A percentile compares a stretch with the other conserved stretches of the same genome.
Evolutionary conservation across 2,797 vertebrate genomes (phyloP).

Genomic region (Falco biarmicus): DNA sequence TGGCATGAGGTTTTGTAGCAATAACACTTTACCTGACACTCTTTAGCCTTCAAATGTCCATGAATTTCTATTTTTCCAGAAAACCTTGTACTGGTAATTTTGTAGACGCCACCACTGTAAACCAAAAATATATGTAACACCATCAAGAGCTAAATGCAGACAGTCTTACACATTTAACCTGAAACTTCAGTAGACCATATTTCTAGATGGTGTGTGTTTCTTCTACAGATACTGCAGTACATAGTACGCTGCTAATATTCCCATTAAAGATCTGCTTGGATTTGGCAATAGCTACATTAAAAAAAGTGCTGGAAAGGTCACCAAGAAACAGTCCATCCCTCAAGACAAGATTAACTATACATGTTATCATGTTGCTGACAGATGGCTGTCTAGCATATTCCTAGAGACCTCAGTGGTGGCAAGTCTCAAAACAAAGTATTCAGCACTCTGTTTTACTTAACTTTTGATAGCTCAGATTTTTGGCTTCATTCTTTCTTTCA

Average conservation of each 20-base stretch:
- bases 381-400: slow-evolving; percentile 8
- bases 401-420: neutral
- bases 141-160: neutral
- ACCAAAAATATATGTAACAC: neutral
- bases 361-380: neutral
- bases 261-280: neutral
- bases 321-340: neutral
- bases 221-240: neutral
- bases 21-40: neutral
- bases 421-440: slow-evolving; percentile 9
- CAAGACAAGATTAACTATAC: slow-evolving; percentile 10
- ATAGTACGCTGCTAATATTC: neutral
- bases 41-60: neutral
- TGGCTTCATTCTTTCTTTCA: neutral
- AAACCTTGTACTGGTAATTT: neutral
- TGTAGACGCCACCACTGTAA: neutral
- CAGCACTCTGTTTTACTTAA: neutral
- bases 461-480: neutral
- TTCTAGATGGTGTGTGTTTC: neutral
- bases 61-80: neutral
- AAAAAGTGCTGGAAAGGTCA: slow-evolving; percentile 10
- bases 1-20: neutral
- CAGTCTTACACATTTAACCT: neutral
- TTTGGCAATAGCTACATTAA: neutral
- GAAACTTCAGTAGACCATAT: neutral